Percentiles rank a stretch among this genome's conserved stretches.
Conservation (phyloP, 30 jellyfish, hydroid and myxozoan species). For the Cassiopea xamachana region DNA sequence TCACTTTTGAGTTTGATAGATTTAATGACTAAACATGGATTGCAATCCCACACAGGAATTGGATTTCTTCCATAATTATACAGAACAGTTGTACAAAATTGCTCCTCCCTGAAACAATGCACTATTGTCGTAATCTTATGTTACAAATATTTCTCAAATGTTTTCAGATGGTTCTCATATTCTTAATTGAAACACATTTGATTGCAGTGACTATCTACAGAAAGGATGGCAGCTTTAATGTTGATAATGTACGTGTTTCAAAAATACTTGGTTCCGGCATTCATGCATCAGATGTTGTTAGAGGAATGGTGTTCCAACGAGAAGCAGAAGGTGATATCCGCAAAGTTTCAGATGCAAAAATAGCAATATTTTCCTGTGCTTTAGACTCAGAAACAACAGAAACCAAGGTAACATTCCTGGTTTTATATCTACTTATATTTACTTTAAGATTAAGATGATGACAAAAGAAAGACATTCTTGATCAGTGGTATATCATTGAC, state of each 20-base stretch:
- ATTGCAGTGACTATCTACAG: slow-evolving; percentile 67
- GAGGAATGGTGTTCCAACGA: slow-evolving; percentile 96
- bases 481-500: too few relatives aligned
- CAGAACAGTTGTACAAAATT: too few relatives aligned
- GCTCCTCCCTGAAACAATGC: too few relatives aligned
- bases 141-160: background rate
- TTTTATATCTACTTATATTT: too few relatives aligned
- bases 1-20: too few relatives aligned
- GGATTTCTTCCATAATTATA: too few relatives aligned
- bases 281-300: slow-evolving; percentile 83
- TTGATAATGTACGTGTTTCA: slow-evolving; percentile 90
- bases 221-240: slow-evolving; percentile 89
- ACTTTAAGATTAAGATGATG: too few relatives aligned
- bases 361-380: slow-evolving; percentile 94
- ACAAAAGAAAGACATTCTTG: too few relatives aligned
- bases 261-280: slow-evolving; percentile 97
- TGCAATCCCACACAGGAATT: too few relatives aligned
- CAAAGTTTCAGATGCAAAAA: slow-evolving; percentile 87
- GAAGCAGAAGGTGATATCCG: slow-evolving; percentile 95
- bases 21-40: too few relatives aligned
- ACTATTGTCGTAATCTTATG: too few relatives aligned
- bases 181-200: background rate
- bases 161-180: background rate
- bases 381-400: slow-evolving; percentile 93
- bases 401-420: slow-evolving; percentile 79